Evolutionary conservation across 1,140 invertebrate species (phyloP).

Genomic region (Ectropis grisescens): DNA sequence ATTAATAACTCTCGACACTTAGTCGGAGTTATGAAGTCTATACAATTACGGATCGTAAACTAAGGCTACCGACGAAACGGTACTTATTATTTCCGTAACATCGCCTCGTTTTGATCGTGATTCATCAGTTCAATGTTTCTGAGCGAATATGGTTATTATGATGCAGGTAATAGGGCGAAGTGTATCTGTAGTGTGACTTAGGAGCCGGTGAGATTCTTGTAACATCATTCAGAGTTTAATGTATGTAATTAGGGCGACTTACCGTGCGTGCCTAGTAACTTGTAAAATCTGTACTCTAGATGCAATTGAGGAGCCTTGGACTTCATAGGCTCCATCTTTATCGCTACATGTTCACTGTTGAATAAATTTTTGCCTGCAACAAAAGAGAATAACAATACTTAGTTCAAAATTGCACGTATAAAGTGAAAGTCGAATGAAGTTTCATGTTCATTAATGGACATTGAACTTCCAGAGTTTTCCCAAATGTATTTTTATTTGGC

Average conservation of each 20-base stretch:
- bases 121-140: slow-evolving; percentile 1
- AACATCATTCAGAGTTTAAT: not conserved
- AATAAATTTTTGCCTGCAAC: slow-evolving; percentile 99
- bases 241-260: slow-evolving; percentile 41
- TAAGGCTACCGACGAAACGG: slow-evolving; percentile 2
- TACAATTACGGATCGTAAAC: slow-evolving; percentile 2
- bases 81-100: slow-evolving; percentile 7
- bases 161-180: not conserved
- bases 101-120: slow-evolving; percentile 8
- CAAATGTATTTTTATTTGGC: no score
- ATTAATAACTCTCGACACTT: no score
- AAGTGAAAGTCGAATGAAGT: no score
- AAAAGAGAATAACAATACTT: slow-evolving; percentile 35
- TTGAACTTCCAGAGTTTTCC: no score
- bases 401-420: no score
- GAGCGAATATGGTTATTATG: not conserved
- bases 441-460: no score
- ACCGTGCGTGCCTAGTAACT: slow-evolving; percentile 96
- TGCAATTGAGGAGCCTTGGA: slow-evolving; percentile 99
- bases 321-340: slow-evolving; percentile 99
- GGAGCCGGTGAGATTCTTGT: not conserved
- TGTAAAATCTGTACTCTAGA: slow-evolving; percentile 99
- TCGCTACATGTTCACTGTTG: slow-evolving; percentile 99
- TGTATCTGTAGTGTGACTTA: not conserved
- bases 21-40: no score